phyloP scores from a whole-genome alignment of 2,888 invertebrate species.

The Drosophila birchii region DNA sequence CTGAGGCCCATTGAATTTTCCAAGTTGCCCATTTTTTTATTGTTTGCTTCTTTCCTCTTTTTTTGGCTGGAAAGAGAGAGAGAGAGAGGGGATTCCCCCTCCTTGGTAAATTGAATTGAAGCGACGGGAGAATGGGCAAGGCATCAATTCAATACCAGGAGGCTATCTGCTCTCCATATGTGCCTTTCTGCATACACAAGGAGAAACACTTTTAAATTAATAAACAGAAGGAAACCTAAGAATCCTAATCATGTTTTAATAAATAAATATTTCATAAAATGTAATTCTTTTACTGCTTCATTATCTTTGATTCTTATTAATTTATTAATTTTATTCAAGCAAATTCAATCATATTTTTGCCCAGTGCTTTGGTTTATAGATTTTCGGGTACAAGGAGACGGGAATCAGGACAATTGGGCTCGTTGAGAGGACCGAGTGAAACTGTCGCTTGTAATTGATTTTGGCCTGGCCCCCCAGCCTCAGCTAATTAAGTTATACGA shows the following conservation, averaged over 20 bases:
- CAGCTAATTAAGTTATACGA: conserved; percentile 69
- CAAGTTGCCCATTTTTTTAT: conserved; percentile 12
- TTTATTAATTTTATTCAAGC: not conserved
- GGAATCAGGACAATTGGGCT: conserved; percentile 24
- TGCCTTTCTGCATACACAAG: conserved; percentile 14
- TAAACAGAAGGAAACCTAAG: not conserved
- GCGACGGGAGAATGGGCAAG: conserved; percentile 12
- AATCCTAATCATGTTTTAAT: no score
- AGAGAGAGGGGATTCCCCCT: conserved; percentile 7
- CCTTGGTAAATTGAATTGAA: conserved; percentile 42
- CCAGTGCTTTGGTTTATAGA: not conserved
- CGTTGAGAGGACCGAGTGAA: conserved; percentile 30
- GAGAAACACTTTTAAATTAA: not conserved
- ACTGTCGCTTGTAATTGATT: conserved; percentile 64
- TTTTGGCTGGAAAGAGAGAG: conserved; percentile 9
- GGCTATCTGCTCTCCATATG: conserved; percentile 47
- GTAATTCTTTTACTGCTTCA: not conserved
- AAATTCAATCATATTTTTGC: not conserved
- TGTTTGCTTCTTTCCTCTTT: not conserved
- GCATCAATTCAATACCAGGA: conserved; percentile 56
- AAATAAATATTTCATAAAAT: not conserved
- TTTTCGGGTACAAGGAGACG: conserved; percentile 38
- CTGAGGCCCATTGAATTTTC: conserved; percentile 56
- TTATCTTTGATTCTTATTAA: not conserved
- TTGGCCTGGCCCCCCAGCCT: conserved; percentile 41